These are phyloP conservation scores for Lepidotrigona ventralis DNA, from an alignment of 1,140 invertebrate genomes.

Conservation along the genomic window DNA sequence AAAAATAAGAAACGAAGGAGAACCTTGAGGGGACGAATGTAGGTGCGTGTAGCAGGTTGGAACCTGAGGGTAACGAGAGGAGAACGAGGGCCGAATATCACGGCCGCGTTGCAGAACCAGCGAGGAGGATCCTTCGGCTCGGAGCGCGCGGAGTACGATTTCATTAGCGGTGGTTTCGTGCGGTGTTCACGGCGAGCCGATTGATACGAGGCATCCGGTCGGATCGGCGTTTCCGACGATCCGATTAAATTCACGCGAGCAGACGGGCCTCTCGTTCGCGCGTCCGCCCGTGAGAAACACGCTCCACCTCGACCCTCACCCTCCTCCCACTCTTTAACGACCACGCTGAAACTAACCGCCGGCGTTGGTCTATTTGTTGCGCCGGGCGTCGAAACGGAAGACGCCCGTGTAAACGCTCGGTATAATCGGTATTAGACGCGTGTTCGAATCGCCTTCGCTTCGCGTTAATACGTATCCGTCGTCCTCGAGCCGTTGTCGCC, in stretches of 20 bases:
- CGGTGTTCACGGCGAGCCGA: slow-evolving; percentile 5
- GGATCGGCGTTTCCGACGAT: neutral
- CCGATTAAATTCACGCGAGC: slow-evolving; percentile 26
- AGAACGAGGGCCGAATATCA: neutral
- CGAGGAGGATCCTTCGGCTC: neutral
- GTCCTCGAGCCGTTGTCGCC: neutral
- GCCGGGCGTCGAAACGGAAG: neutral
- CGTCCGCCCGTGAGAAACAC: slow-evolving; percentile 16
- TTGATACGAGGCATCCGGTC: slow-evolving; percentile 5
- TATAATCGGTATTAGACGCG: slow-evolving; percentile 18
- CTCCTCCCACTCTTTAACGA: neutral
- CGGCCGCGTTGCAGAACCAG: neutral
- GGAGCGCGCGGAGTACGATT: neutral
- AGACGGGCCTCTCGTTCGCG: neutral
- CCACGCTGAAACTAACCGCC: neutral
- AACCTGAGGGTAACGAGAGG: too few species aligned
- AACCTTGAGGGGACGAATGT: too few species aligned
- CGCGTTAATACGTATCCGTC: slow-evolving; percentile 16
- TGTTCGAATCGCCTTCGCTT: neutral
- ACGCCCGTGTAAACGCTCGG: neutral
- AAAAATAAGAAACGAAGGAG: neutral
- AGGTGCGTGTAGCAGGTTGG: fast-evolving
- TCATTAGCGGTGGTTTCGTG: neutral
- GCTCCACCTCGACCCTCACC: too few species aligned
- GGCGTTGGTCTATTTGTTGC: neutral